A percentile compares a stretch with the other conserved stretches of the same genome.
phyloP scores from a whole-genome alignment of 2,113 vertebrate genomes.

The Parus major region DNA sequence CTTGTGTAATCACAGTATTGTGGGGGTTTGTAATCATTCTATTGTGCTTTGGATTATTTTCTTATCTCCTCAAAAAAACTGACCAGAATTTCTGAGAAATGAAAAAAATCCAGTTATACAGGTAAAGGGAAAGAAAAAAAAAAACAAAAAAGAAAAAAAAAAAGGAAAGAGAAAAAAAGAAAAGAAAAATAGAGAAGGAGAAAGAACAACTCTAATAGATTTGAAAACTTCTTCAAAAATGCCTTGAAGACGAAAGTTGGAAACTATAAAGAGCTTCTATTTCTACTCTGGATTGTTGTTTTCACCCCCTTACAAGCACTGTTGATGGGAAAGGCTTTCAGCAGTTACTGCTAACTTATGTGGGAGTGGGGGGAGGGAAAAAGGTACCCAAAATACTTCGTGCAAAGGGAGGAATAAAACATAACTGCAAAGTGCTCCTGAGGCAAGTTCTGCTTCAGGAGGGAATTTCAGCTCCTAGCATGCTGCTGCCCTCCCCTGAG shows the following conservation, averaged over 20 bases:
- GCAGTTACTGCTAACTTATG: not conserved
- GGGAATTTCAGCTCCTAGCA: not conserved
- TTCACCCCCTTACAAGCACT: not conserved
- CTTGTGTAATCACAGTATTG: not conserved
- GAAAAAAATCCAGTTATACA: constrained; percentile 51
- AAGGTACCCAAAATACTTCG: not conserved
- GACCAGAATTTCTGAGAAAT: constrained; percentile 37
- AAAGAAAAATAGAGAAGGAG: not conserved
- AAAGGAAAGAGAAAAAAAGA: constrained; percentile 2
- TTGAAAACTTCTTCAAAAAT: constrained; percentile 40
- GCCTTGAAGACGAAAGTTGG: constrained; percentile 62
- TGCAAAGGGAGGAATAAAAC: not conserved
- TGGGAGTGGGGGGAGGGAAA: fast-evolving
- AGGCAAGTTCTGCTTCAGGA: not conserved
- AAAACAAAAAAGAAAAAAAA: not conserved
- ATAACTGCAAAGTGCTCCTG: not conserved
- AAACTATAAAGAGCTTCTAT: constrained; percentile 63
- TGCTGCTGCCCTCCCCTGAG: not conserved
- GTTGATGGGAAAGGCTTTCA: not conserved
- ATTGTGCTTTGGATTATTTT: constrained; percentile 14
- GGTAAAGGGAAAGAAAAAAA: constrained; percentile 5
- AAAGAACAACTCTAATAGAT: constrained; percentile 59
- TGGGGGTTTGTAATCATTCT: not conserved
- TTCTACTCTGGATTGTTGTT: constrained; percentile 59
- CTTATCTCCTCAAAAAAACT: constrained; percentile 14